Conservation (phyloP, 2,888 invertebrate genomes). For the Andrena marginata region DNA sequence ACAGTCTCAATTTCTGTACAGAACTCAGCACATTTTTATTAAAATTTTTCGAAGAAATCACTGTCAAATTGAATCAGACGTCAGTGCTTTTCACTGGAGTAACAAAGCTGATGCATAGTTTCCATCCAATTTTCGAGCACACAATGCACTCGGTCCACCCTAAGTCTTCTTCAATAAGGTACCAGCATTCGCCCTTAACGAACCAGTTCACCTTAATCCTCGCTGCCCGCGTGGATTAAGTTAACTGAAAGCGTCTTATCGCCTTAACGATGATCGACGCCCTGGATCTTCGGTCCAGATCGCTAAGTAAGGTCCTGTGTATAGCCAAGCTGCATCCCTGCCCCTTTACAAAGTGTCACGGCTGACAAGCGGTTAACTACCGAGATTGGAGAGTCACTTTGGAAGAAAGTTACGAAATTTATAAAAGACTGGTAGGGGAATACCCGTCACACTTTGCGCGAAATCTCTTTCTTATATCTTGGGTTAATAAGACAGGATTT, state of each 20-base stretch:
- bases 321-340: not conserved
- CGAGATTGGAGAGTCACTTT: constrained; percentile 21
- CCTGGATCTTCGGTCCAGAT: constrained; percentile 53
- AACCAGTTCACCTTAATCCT: constrained; percentile 66
- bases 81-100: not conserved
- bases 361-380: constrained; percentile 29
- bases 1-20: not conserved
- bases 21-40: not conserved
- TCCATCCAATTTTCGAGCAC: not conserved
- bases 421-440: not conserved
- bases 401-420: constrained; percentile 14
- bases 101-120: constrained; percentile 3
- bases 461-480: not conserved
- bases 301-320: constrained; percentile 60
- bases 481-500: not conserved
- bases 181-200: constrained; percentile 51
- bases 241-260: constrained; percentile 72
- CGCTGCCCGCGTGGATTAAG: constrained; percentile 64
- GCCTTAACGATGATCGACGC: constrained; percentile 74
- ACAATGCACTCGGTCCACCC: constrained; percentile 40
- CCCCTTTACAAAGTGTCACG: constrained; percentile 20
- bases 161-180: constrained; percentile 45
- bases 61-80: not conserved
- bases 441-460: not conserved
- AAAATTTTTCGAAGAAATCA: too few species aligned